These are phyloP conservation scores for Gambelia wislizenii DNA, from an alignment of 2,797 vertebrate genomes.

Conservation along the genomic window DNA sequence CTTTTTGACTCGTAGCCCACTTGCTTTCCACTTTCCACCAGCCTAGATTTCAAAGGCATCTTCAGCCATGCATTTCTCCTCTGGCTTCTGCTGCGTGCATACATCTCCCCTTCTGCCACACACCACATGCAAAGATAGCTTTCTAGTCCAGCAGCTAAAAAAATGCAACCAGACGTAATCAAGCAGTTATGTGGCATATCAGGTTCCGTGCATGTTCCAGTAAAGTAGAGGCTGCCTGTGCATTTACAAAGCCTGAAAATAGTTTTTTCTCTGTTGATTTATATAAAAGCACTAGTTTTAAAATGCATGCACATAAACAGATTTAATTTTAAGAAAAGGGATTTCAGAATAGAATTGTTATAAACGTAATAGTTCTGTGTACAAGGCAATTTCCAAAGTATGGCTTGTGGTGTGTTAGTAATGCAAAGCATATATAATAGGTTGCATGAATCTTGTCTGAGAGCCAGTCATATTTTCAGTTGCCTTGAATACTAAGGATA, in stretches of 20 bases:
- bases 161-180: slow-evolving; percentile 7
- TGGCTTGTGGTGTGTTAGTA: background rate
- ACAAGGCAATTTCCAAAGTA: background rate
- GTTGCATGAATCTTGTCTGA: background rate
- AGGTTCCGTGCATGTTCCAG: slow-evolving; percentile 17
- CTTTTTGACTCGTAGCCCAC: background rate
- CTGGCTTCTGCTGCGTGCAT: background rate
- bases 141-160: background rate
- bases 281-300: background rate
- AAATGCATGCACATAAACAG: background rate
- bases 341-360: background rate
- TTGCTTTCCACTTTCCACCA: background rate
- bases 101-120: background rate
- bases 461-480: background rate
- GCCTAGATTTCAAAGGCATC: background rate
- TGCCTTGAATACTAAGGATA: background rate
- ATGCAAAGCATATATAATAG: background rate
- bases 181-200: background rate
- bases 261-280: background rate
- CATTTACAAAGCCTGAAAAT: background rate
- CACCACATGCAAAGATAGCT: background rate
- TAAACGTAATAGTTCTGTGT: background rate
- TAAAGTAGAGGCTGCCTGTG: background rate
- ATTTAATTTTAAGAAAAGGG: background rate
- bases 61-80: background rate